These are phyloP conservation scores for Leptopilina syphax DNA, from an alignment of 2,888 invertebrate species.

Conservation along the genomic window DNA sequence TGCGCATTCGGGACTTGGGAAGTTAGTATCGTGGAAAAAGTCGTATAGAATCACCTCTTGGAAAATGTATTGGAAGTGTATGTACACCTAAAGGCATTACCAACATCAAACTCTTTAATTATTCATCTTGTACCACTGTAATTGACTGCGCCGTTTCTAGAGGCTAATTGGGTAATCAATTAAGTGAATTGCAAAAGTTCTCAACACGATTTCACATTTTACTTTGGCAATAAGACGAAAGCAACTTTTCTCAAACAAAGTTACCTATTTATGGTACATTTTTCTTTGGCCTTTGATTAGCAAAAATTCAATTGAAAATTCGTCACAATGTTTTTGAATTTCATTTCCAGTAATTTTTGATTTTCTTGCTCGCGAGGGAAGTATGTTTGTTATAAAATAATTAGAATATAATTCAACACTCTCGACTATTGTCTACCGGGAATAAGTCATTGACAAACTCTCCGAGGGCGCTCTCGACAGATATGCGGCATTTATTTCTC, in stretches of 20 bases:
- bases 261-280: not conserved
- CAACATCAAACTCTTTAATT: conserved; percentile 27
- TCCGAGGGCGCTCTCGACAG: too few relatives aligned
- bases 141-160: conserved; percentile 21
- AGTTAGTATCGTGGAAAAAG: conserved; percentile 34
- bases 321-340: not conserved
- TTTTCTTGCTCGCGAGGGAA: too few relatives aligned
- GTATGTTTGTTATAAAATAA: too few relatives aligned
- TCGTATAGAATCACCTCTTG: not conserved
- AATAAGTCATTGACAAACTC: too few relatives aligned
- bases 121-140: conserved; percentile 28
- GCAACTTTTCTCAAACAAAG: not conserved
- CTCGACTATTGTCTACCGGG: too few relatives aligned
- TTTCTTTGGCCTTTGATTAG: not conserved
- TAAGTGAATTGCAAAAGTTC: conserved; percentile 24
- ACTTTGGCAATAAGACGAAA: conserved; percentile 10
- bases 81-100: conserved; percentile 18
- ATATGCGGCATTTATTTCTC: too few relatives aligned
- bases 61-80: conserved; percentile 13
- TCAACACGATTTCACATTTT: conserved; percentile 31
- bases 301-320: not conserved
- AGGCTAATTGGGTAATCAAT: conserved; percentile 35
- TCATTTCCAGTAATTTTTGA: not conserved
- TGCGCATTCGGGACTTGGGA: conserved; percentile 54
- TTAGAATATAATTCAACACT: too few relatives aligned